phyloP scores from a whole-genome alignment of 2,113 vertebrate genomes.

The Pseudonaja textilis region DNA sequence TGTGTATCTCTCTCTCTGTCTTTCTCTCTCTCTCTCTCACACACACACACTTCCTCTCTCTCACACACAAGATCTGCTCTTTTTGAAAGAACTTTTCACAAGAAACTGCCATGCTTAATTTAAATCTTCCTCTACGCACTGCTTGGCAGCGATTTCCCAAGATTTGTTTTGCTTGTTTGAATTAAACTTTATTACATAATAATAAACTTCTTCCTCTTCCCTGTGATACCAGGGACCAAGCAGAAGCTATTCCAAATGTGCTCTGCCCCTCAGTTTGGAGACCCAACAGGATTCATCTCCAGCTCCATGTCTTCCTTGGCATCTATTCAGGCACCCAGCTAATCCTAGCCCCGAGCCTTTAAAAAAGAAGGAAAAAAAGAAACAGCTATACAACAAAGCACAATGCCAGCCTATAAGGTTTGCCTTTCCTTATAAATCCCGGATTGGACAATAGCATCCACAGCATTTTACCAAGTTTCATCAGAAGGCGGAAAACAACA shows the following conservation, averaged over 20 bases:
- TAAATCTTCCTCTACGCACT: neutral
- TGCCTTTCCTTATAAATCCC: neutral
- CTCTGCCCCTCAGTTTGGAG: neutral
- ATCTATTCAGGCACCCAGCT: neutral
- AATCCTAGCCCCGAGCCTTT: neutral
- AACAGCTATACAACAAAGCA: neutral
- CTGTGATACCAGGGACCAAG: neutral
- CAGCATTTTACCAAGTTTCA: neutral
- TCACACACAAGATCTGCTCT: neutral
- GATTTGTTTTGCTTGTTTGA: neutral
- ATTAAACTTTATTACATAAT: neutral
- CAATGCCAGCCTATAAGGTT: neutral
- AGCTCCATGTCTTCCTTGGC: neutral
- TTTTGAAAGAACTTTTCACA: neutral
- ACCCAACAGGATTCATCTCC: neutral
- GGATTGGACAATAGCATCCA: neutral
- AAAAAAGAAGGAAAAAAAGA: neutral
- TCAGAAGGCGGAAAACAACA: neutral
- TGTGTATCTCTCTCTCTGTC: rapidly evolving
- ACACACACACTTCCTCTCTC: neutral
- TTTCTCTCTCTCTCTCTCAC: neutral
- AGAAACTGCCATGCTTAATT: neutral
- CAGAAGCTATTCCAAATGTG: neutral
- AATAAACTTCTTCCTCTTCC: neutral
- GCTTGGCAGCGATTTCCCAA: neutral